Evolutionary conservation across 2,888 invertebrate species (phyloP), one percentile per base, ranked within the genome.

Genomic region (Drosophila melanosoma): DNA sequence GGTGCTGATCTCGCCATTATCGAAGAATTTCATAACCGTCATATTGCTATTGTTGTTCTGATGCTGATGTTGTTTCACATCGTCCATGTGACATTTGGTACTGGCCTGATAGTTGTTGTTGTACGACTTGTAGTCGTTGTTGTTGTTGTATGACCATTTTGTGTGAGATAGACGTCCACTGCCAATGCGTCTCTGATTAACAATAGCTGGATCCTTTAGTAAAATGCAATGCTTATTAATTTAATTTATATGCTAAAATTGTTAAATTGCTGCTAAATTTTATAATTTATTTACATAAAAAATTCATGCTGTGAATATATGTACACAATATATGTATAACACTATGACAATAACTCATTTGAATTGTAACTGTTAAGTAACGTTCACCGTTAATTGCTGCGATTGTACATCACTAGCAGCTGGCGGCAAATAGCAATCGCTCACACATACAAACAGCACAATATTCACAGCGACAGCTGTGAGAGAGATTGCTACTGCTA

Each of bases 181-280:
- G 10, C 92, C 92, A 56, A 92, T 92, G 11, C 92, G 92, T 36
- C 92, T 85, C 53, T 91, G 91, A 76, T 89, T 91, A 56, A 91
- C 90, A 57, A 90, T 87, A 7, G 91, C 87, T 4, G 91, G 79
- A 78, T 92, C 92, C 91, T 91, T 32, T 5, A 29, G 45, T 4
- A 64, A 15, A 52, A 1, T 26, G 8, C 45, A 45, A 15, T 45
- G 23, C 8, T 15, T 45, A 2, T 45, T 45, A 58, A 38, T 3
- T 12, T 12, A n/a, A 17, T 62, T 42, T 17, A 51, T 59, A 12
- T n/a, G n/a, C 10, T 20, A 12, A 20, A 45, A 20, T 45, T 45
- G 12, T 20, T 7, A 20, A 20, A 45, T 45, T 45, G 20, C 7
- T 45, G 20, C 3, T 20, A 45, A 3, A 20, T 45, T 45, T 45